Conservation (phyloP, 2,797 vertebrate species). For the Zalophus californianus region DNA sequence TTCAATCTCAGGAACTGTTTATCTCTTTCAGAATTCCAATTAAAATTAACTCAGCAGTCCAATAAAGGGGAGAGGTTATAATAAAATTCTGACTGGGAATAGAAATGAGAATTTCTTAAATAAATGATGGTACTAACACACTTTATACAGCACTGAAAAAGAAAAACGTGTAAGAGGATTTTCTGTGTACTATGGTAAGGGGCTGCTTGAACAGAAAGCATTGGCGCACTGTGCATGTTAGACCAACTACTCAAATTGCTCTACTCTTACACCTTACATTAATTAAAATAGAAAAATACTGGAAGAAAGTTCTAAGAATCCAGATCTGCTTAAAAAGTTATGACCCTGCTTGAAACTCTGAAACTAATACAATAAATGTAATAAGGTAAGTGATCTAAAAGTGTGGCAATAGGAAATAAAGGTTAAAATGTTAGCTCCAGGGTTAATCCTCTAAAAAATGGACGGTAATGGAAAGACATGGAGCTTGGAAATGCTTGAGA, state of each 20-base stretch:
- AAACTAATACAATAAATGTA: conserved; percentile 59
- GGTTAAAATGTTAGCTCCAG: conserved; percentile 43
- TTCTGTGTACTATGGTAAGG: background rate
- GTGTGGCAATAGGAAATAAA: background rate
- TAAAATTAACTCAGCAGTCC: background rate
- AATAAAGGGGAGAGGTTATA: background rate
- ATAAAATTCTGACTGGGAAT: background rate
- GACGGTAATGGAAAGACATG: fast-evolving
- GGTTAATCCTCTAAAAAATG: background rate
- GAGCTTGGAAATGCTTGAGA: fast-evolving
- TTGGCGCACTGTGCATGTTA: background rate
- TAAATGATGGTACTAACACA: background rate
- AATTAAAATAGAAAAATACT: conserved; percentile 72
- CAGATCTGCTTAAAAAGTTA: conserved; percentile 40
- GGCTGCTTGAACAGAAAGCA: background rate
- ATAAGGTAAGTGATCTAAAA: conserved; percentile 50
- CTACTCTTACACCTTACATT: background rate
- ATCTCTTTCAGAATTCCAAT: background rate
- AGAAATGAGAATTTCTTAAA: background rate
- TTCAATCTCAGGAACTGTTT: background rate
- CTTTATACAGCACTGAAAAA: background rate
- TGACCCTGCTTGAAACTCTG: conserved; percentile 30
- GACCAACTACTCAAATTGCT: background rate
- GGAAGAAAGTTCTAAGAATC: conserved; percentile 56
- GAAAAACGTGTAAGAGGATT: background rate